Base-by-base conservation (phyloP, 2,797 vertebrate genomes). In the Carduelis carduelis region DNA sequence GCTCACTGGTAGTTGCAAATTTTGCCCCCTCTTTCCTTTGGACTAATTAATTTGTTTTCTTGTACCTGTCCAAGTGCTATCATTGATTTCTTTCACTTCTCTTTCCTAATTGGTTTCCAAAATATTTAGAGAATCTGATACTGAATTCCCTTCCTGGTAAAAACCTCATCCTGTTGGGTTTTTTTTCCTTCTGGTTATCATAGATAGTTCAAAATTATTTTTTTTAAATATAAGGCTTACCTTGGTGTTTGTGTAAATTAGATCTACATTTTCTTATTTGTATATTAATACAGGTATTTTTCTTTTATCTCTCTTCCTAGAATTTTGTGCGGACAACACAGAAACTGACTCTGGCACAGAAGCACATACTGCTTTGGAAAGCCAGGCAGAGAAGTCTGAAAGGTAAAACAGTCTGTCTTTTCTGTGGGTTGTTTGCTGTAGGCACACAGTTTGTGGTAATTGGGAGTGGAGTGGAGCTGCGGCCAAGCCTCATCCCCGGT, bases 391-490 rank as follows among this genome's bases (percentile, higher is more conserved):
- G 35, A 70, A 65, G 23, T 63, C 59, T 82, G 39, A 56, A 89
- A 95, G 97, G 98, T 98, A 95, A 92, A 86, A 30, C 23, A 70
- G 41, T 41, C 37, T 20, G 0, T 63, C 21, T 57, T 71, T 46
- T 81, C 34, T 66, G 7, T 63, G 57, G 11, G 17, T 85, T 14
- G 60, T 39, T 59, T 60, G 59, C 18, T 21, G 37, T 60, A 21
- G 59, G 59, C 19, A 14, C 26, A 60, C 59, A 39, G 59, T 60
- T 28, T 60, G 59, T 39, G 59, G 37, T 60, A 5, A 39, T 30
- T 21, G 59, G 59, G 59, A 60, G 18, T 14, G 59, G 9, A 16
- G 22, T 56, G 32, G 37, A 27, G 59, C 37, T 60, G 57, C 0
- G 6, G 35, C 37, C 8, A 4, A 60, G 27, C 37, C 59, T 21